Evolutionary conservation across 2,888 invertebrate genomes (phyloP), one percentile per base, ranked within the genome.

Genomic region (Gasteruption jaculator): DNA sequence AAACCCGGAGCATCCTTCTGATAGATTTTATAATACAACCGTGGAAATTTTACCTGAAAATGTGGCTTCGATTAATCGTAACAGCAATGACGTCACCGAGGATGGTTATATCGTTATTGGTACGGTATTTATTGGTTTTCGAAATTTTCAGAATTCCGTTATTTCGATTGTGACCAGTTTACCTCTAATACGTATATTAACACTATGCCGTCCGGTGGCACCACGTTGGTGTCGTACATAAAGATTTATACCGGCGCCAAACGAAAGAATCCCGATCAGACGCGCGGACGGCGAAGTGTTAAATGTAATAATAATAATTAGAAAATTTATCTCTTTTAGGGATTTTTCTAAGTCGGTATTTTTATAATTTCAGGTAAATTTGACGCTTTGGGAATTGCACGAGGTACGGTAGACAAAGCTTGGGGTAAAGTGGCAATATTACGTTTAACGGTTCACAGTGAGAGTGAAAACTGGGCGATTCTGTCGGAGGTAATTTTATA

Each of bases 391-490:
- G 94, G 94, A 4, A 71, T 91, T 43, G 90, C 91, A 19, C 84
- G 85, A 43, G 90, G 88, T 0, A 71, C 66, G 14, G 71, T 86
- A 15, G 81, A 82, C 56, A 73, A 74, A 10, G 77, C 76, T 40
- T 70, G 86, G 27, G 89, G 87, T 27, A 81, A 80, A 46, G 74
- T 94, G 25, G 71, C 77, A 36, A 78, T 80, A 33, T 71, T 94
- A 50, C 79, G 92, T 33, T 74, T 95, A n/a, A 81, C 80, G 46
- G 85, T 92, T 12, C 84, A 84, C 53, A 80, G 79, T 45, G 83
- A 87, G 59, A 90, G 88, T 68, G 83, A 83, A 50, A 87, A 86
- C 68, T 94, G 93, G 94, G 89, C 86, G 5, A 84, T 94, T 54
- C 75, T 95, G 30, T 93, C 91, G 63, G 94, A 95, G 80, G 91